phyloP scores from a whole-genome alignment of 1,140 invertebrate species.

The Drosophila eugracilis region DNA sequence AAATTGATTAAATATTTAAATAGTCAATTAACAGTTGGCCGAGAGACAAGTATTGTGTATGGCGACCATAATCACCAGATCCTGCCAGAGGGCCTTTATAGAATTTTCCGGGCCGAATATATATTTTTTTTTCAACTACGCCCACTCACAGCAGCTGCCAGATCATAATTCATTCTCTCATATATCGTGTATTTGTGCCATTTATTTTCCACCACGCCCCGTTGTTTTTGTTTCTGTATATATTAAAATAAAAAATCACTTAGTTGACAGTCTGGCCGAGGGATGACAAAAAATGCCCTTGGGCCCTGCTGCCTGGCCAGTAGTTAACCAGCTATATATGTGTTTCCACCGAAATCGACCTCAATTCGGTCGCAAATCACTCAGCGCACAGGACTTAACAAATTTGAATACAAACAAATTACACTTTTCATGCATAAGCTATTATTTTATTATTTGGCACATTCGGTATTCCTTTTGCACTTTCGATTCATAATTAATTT shows the following conservation, averaged over 20 bases:
- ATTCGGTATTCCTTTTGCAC: conserved; percentile 30
- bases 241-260: conserved; percentile 77
- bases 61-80: conserved; percentile 3
- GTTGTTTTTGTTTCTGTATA: conserved; percentile 47
- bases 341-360: conserved; percentile 20
- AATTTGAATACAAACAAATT: conserved; percentile 15
- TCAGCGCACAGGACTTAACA: conserved; percentile 12
- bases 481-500: conserved; percentile 51
- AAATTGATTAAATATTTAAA: conserved; percentile 60
- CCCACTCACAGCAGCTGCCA: conserved; percentile 62
- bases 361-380: conserved; percentile 23
- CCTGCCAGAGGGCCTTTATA: conserved; percentile 12
- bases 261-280: conserved; percentile 63
- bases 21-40: conserved; percentile 50
- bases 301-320: conserved; percentile 5
- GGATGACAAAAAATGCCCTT: conserved; percentile 10
- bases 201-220: conserved; percentile 32
- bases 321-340: conserved; percentile 39
- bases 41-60: background rate
- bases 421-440: conserved; percentile 33
- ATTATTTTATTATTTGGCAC: conserved; percentile 15
- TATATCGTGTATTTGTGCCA: conserved; percentile 45
- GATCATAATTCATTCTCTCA: conserved; percentile 64
- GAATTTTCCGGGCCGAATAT: conserved; percentile 32
- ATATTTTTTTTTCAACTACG: conserved; percentile 21